A percentile compares a stretch with the other conserved stretches of the same genome.
phyloP scores from a whole-genome alignment of 2,113 vertebrate genomes.

The Pygoscelis antarcticus region DNA sequence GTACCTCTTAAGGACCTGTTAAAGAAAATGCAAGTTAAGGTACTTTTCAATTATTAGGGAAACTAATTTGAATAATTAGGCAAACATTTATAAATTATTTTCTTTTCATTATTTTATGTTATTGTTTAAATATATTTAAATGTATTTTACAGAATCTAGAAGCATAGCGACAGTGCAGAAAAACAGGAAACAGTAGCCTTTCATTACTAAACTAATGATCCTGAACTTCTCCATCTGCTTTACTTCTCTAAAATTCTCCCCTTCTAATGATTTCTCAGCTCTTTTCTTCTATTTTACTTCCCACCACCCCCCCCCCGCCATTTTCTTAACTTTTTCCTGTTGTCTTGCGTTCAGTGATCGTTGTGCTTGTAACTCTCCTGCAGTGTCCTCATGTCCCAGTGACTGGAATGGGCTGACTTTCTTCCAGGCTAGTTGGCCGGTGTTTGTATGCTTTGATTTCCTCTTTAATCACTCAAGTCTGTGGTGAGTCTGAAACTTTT shows the following conservation, averaged over 20 bases:
- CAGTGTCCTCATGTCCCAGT: neutral
- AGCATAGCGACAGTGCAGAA: neutral
- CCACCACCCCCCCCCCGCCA: neutral
- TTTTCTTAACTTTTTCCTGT: neutral
- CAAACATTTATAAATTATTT: neutral
- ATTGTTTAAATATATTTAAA: neutral
- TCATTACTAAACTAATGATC: neutral
- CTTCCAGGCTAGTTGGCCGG: neutral
- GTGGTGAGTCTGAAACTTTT: slow-evolving; percentile 38
- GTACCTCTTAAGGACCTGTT: neutral
- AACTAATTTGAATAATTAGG: neutral
- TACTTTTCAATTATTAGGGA: neutral
- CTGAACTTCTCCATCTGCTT: neutral
- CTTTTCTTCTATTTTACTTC: neutral
- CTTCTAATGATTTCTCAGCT: neutral
- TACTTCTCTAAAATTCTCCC: neutral
- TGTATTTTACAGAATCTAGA: neutral
- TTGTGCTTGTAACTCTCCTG: neutral
- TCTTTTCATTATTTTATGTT: neutral
- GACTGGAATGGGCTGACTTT: slow-evolving; percentile 12
- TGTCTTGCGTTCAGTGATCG: neutral
- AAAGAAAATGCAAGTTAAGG: neutral
- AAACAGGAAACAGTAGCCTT: neutral
- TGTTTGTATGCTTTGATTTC: slow-evolving; percentile 33
- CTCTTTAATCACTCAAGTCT: slow-evolving; percentile 24